phyloP scores from a whole-genome alignment of 2,113 vertebrate species.

The Heptranchias perlo region DNA sequence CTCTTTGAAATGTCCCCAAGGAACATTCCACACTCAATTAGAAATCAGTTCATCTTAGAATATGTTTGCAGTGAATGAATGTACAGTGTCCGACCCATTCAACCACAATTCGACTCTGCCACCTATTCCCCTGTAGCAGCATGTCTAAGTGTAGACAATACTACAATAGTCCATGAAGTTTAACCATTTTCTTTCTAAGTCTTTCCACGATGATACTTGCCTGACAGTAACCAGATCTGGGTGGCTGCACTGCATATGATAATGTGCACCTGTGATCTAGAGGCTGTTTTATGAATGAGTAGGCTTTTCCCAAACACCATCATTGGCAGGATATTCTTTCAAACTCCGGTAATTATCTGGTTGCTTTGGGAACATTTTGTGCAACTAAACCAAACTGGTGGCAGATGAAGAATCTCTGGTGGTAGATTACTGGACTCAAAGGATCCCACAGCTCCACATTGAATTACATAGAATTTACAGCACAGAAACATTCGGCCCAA shows the following conservation, averaged over 20 bases:
- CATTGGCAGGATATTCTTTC: neutral
- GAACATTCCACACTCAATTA: neutral
- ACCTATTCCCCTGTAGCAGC: neutral
- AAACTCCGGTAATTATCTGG: neutral
- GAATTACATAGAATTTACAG: neutral
- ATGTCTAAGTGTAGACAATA: neutral
- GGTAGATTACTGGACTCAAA: neutral
- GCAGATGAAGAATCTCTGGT: neutral
- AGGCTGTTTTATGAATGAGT: neutral
- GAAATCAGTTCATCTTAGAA: neutral
- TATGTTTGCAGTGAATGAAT: neutral
- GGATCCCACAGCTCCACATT: neutral
- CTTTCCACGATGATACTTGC: neutral
- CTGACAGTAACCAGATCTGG: neutral
- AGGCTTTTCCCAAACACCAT: neutral
- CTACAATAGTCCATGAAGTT: neutral
- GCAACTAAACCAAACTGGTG: neutral
- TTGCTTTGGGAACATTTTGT: neutral
- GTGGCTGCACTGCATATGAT: neutral
- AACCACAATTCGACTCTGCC: neutral
- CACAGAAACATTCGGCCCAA: neutral
- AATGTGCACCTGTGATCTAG: neutral
- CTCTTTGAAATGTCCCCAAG: neutral
- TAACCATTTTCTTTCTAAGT: neutral
- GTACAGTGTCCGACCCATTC: neutral